These are phyloP conservation scores for Frieseomelitta varia DNA, from an alignment of 1,140 invertebrate genomes.

Conservation along the genomic window DNA sequence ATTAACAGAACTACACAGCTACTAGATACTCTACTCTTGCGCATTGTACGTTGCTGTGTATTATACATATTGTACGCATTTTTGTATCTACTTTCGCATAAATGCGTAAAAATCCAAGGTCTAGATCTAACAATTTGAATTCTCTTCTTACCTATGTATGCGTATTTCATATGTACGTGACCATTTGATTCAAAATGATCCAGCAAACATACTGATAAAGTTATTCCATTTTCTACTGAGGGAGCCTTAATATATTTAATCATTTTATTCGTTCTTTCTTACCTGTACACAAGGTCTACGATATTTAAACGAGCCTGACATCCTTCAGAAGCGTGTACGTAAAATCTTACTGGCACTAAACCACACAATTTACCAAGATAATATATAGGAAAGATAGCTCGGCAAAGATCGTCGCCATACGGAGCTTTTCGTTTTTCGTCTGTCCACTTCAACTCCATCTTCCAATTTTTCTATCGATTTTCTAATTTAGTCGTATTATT, in stretches of 20 bases:
- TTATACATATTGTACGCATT: too few relatives aligned
- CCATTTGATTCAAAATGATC: neutral
- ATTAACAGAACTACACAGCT: too few relatives aligned
- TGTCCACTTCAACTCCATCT: neutral
- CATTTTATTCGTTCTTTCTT: neutral
- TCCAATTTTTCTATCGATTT: neutral
- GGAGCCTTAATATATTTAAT: neutral
- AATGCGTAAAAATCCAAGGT: too few relatives aligned
- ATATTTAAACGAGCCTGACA: slow-evolving; percentile 61
- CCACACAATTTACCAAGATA: slow-evolving; percentile 73
- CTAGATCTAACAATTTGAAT: neutral
- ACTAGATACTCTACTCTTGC: too few relatives aligned
- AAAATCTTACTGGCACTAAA: slow-evolving; percentile 71
- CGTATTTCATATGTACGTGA: too few relatives aligned
- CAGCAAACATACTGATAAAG: too few relatives aligned
- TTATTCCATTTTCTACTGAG: too few relatives aligned
- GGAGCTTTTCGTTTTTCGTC: neutral
- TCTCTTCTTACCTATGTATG: neutral
- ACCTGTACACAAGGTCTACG: slow-evolving; percentile 72
- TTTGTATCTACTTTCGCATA: too few relatives aligned
- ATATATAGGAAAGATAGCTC: slow-evolving; percentile 73
- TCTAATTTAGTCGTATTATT: neutral
- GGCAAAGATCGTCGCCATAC: slow-evolving; percentile 65
- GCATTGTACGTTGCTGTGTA: too few relatives aligned
- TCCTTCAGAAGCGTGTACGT: slow-evolving; percentile 45